These are phyloP conservation scores for Trimorus sp. DNA, from an alignment of 2,888 invertebrate genomes.

Conservation along the genomic window DNA sequence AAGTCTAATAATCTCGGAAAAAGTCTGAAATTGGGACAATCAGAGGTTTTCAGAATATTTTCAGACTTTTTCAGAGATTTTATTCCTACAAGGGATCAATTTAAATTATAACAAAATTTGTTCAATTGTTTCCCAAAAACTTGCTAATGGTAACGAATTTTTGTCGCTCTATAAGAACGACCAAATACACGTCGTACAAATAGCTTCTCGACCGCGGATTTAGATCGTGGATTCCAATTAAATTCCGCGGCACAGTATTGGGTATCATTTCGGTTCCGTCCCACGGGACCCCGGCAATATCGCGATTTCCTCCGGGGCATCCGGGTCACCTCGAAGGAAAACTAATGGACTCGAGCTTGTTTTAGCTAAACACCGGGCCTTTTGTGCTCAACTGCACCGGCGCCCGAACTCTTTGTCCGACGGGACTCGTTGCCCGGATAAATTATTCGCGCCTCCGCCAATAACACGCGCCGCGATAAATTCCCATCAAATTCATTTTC, in stretches of 20 bases:
- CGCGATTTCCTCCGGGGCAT: slow-evolving; percentile 48
- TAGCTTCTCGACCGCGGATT: slow-evolving; percentile 67
- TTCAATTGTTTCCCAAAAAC: no score
- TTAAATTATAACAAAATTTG: no score
- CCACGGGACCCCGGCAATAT: slow-evolving; percentile 54
- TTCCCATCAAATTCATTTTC: slow-evolving; percentile 6
- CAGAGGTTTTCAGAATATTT: no score
- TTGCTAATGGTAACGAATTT: no score
- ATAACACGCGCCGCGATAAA: not conserved
- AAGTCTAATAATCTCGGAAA: no score
- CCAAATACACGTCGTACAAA: slow-evolving; percentile 68
- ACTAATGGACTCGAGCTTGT: slow-evolving; percentile 62
- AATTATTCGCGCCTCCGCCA: slow-evolving; percentile 34
- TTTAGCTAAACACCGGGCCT: slow-evolving; percentile 59
- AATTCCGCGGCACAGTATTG: slow-evolving; percentile 56
- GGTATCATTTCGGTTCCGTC: slow-evolving; percentile 51
- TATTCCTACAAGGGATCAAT: no score
- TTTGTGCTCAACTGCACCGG: slow-evolving; percentile 43
- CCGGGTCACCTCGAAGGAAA: slow-evolving; percentile 55
- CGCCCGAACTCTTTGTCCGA: slow-evolving; percentile 36
- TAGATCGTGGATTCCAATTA: slow-evolving; percentile 60
- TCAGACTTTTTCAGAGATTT: no score
- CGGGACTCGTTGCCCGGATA: slow-evolving; percentile 44
- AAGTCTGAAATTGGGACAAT: no score
- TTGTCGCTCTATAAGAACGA: no score